Evolutionary conservation across 2,797 vertebrate genomes (phyloP), one percentile per base, ranked within the genome.

Genomic region (Telmatherina bonti): DNA sequence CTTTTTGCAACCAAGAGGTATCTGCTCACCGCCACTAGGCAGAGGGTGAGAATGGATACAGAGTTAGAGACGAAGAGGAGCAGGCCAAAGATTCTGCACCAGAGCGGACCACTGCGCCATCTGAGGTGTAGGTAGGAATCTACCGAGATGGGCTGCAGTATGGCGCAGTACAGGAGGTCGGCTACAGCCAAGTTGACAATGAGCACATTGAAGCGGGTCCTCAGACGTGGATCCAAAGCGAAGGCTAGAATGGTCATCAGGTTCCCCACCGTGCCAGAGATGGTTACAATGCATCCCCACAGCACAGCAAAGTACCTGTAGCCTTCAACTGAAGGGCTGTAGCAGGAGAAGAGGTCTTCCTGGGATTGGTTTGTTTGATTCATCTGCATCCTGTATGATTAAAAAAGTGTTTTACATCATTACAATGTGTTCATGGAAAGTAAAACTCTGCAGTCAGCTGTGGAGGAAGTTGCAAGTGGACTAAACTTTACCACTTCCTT

Each of bases 41-140:
- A 96, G 38, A 97, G 92, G 7, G 95, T 96, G 65, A 97, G 90
- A 67, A 97, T 96, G 73, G 96, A 97, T 31, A 97, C 95, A 0
- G 95, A 92, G 86, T 98, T 97, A 75, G 95, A 96, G 72, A 95
- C 81, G 86, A 96, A 97, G 61, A 98, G 94, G 35, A 98, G 91
- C 68, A 97, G 84, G 30, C 96, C 96, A 3, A 97, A 97, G 75
- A 91, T 24, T 0, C 86, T 90, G 84, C 96, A 97, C 92, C 95
- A 96, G 9, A 80, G 74, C 9, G 86, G 66, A 0, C 96, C 95
- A 0, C 85, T 87, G 49, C 96, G 93, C 96, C 96, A 97, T 29
- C 84, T 83, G 49, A 97, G 95, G 85, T 97, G 92, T 12, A 97
- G 89, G 71, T 97, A 97, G 45, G 96, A 95, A 80, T 97, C 96